Evolutionary conservation across 2,888 invertebrate species (phyloP), one percentile per base, ranked within the genome.

Genomic region (Agrochola circellaris): DNA sequence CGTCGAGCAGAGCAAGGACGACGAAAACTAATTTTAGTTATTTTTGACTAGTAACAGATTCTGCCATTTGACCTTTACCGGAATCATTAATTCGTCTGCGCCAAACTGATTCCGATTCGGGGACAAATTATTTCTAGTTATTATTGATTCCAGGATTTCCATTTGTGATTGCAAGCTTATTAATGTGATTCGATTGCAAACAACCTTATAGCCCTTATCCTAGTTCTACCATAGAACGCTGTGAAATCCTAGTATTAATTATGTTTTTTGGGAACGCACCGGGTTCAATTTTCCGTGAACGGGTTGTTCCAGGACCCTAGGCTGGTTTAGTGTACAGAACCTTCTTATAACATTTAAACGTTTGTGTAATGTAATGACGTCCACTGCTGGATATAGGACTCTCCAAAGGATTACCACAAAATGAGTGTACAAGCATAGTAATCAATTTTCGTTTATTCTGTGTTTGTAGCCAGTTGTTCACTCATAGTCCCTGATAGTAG

Each of bases 21-120:
- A 26, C n/a, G 7, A 34, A 42, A 61, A n/a, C 30, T 15, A 7
- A 20, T 70, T 65, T 79, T 17, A 61, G 8, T 45, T 51, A 65
- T n/a, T 42, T 23, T 48, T n/a, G 26, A 56, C 65, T 13, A 26
- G 38, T 77, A 48, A 42, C 26, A 23, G 20, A 61, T 70, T 34
- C 34, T 5, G 26, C 23, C 15, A 2, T 23, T 23, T 71, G 45
- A 77, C 45, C 30, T 69, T 79, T 45, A 70, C 17, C n/a, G 30
- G 30, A n/a, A 60, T 30, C 65, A 51, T 30, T 30, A 30, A 48
- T 60, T 51, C 8, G 17, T 26, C 70, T 23, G 17, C 23, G 23
- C 2, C 17, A 54, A 61, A 70, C 2, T 69, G 60, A 61, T 54
- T 34, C 26, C 34, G 0, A 26, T 62, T 71, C 30, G 15, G 42